Base-by-base conservation (phyloP, 2,797 vertebrate genomes). In the Micropoecilia bifurca region DNA sequence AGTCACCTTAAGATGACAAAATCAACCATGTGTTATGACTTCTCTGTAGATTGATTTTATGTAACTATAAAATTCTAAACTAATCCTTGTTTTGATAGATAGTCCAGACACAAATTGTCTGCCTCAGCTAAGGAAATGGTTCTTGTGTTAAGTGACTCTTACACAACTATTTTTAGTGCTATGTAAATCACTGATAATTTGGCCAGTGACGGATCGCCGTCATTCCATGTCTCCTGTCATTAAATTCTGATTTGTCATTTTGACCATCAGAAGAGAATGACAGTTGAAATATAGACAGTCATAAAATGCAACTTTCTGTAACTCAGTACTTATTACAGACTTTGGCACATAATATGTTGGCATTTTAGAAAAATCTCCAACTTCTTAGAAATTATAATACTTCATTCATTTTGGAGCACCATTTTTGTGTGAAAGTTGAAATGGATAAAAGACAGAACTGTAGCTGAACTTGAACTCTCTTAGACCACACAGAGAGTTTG, bases 161-260 rank as follows among this genome's bases (percentile, higher is more conserved):
- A 96, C 93, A 94, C 93, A 96, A 96, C 95, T 96, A 96, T 96
- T 96, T 96, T 96, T 96, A 96, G 96, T 96, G 95, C 95, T 95
- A 94, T 96, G 95, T 95, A 96, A 96, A 96, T 96, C 95, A 96
- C 91, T 83, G 91, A 94, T 95, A 92, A 95, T 96, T 95, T 95
- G 91, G 88, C 93, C 93, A 46, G 79, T 95, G 95, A 96, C 94
- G 91, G 92, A 96, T 93, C 90, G 79, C 81, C 48, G 75, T 92
- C 93, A 90, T 94, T 92, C 89, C 82, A 79, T 90, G 95, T 95
- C 93, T 96, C 95, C 96, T 96, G 95, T 96, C 96, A 93, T 96
- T 96, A 96, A 96, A 96, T 89, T 94, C 93, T 93, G 95, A 95
- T 96, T 93, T 91, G 92, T 96, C 96, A 96, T 95, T 91, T 93